These are phyloP conservation scores for Loriculus beryllinus DNA, from an alignment of 2,797 vertebrate species.

Conservation along the genomic window DNA sequence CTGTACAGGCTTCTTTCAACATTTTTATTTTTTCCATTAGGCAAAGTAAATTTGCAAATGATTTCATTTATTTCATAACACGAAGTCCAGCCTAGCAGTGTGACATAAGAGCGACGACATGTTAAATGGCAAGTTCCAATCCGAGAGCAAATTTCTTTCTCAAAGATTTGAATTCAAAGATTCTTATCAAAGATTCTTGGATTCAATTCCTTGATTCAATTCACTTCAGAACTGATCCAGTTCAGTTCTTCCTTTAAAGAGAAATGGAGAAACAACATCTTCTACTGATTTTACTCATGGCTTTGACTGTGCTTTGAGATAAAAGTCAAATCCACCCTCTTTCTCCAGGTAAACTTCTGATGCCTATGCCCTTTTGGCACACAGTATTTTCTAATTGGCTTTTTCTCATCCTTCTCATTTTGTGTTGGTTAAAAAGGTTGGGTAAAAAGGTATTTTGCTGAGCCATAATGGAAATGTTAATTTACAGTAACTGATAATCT, in stretches of 20 bases:
- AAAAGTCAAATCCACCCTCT: not conserved
- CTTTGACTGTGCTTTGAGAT: not conserved
- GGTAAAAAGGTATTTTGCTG: not conserved
- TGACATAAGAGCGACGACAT: rapidly evolving
- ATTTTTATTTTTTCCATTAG: not conserved
- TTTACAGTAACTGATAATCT: not conserved
- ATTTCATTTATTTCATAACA: not conserved
- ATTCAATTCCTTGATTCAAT: not conserved
- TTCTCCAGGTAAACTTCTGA: not conserved
- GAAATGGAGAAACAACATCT: not conserved
- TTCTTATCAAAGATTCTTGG: not conserved
- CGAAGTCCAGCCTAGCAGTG: not conserved
- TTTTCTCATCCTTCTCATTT: not conserved
- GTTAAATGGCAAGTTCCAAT: not conserved
- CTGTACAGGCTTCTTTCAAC: not conserved
- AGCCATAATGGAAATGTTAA: not conserved
- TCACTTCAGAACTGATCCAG: not conserved
- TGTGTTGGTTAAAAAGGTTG: not conserved
- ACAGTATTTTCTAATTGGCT: not conserved
- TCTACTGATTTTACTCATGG: not conserved
- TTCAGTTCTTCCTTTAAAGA: not conserved
- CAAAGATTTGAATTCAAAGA: not conserved
- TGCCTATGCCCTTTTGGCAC: not conserved
- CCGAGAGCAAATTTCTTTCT: not conserved
- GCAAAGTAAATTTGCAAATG: not conserved